Percentiles rank a stretch among this genome's conserved stretches.
phyloP scores from a whole-genome alignment of 2,888 invertebrate genomes.

The Rhagonycha lutea region DNA sequence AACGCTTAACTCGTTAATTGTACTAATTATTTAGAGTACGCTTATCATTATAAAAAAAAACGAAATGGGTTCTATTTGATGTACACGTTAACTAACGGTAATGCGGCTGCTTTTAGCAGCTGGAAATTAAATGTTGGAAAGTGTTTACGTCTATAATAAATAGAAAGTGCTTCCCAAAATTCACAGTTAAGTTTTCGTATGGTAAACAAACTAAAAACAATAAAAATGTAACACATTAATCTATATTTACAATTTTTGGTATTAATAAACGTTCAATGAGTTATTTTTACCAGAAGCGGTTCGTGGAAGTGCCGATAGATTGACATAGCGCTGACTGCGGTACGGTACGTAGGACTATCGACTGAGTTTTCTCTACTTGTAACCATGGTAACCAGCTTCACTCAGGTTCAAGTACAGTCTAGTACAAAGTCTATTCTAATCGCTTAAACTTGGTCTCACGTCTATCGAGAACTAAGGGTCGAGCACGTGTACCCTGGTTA shows the following conservation, averaged over 20 bases:
- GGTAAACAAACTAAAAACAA: not conserved
- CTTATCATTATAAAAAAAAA: not conserved
- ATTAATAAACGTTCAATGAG: constrained; percentile 10
- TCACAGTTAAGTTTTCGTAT: not conserved
- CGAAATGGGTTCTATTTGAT: not conserved
- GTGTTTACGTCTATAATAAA: not conserved
- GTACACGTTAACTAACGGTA: not conserved
- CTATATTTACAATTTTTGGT: not conserved
- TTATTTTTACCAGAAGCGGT: constrained; percentile 33
- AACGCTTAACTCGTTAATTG: not conserved
- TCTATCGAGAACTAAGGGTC: constrained; percentile 17
- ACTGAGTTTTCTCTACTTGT: constrained; percentile 49
- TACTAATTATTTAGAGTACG: not conserved
- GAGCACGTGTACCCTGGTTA: constrained; percentile 20
- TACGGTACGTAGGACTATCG: constrained; percentile 42
- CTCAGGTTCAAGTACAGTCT: constrained; percentile 50
- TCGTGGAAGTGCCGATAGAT: constrained; percentile 34
- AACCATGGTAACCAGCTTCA: constrained; percentile 46
- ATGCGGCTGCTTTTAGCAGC: not conserved
- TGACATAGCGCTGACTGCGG: constrained; percentile 33
- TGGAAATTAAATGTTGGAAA: not conserved
- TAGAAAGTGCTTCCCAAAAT: not conserved
- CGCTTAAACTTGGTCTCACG: constrained; percentile 34
- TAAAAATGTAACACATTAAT: not conserved
- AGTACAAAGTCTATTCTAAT: constrained; percentile 41